phyloP scores from a whole-genome alignment of 2,888 invertebrate species.

The Stenchaetothrips biformis region DNA sequence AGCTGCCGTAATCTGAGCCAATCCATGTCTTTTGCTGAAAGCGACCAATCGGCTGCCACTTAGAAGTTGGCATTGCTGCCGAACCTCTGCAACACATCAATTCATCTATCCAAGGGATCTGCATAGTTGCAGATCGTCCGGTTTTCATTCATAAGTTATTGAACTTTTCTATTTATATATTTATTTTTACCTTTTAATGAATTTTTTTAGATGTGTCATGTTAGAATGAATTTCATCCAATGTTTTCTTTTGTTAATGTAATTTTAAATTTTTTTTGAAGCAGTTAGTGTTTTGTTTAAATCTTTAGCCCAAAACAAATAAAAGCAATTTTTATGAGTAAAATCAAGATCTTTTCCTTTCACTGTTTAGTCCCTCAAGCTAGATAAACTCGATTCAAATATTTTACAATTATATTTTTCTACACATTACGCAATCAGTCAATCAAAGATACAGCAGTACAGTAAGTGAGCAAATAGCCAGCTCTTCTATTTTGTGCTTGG shows the following conservation, averaged over 20 bases:
- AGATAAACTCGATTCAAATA: too few species aligned
- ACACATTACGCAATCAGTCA: too few species aligned
- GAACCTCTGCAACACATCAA: background rate
- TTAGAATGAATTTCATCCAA: background rate
- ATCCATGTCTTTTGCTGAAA: constrained; percentile 34
- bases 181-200: background rate
- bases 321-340: too few species aligned
- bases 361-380: too few species aligned
- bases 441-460: too few species aligned
- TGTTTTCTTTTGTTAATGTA: background rate
- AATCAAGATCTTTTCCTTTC: too few species aligned
- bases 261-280: background rate
- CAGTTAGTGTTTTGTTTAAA: background rate
- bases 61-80: constrained; percentile 27
- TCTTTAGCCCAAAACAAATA: too few species aligned
- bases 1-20: constrained; percentile 34
- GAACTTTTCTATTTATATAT: background rate
- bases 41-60: constrained; percentile 34
- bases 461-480: too few species aligned
- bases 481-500: too few species aligned
- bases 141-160: background rate
- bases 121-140: background rate
- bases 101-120: background rate
- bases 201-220: background rate
- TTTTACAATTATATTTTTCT: too few species aligned